phyloP scores from a whole-genome alignment of 2,797 vertebrate species.

The Tragopan temminckii region DNA sequence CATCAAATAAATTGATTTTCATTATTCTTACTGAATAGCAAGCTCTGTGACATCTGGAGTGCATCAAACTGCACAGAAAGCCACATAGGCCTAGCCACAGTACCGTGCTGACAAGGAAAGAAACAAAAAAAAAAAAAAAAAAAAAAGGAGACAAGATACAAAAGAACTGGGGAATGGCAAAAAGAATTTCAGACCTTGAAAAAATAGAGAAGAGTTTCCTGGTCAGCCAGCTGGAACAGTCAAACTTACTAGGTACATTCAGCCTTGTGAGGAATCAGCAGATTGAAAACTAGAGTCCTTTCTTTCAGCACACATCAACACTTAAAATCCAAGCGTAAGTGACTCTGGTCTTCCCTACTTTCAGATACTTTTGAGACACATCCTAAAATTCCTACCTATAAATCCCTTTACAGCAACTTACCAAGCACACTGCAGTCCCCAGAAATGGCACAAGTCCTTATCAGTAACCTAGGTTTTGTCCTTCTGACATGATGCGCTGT shows the following conservation, averaged over 20 bases:
- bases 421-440: accelerated
- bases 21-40: accelerated
- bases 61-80: accelerated
- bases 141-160: accelerated
- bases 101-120: accelerated
- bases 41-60: accelerated
- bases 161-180: accelerated
- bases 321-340: not conserved
- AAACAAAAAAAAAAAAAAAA: not conserved
- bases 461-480: not conserved
- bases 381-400: accelerated
- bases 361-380: not conserved
- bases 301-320: not conserved
- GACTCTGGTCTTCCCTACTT: not conserved
- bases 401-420: not conserved
- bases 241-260: accelerated
- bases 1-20: not conserved
- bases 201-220: not conserved
- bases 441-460: accelerated
- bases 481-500: accelerated
- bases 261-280: accelerated
- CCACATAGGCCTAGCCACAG: not conserved
- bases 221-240: not conserved
- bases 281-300: not conserved
- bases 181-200: not conserved